These are phyloP conservation scores for Etia nguti DNA, from an alignment of 2,113 vertebrate genomes.

Conservation along the genomic window DNA sequence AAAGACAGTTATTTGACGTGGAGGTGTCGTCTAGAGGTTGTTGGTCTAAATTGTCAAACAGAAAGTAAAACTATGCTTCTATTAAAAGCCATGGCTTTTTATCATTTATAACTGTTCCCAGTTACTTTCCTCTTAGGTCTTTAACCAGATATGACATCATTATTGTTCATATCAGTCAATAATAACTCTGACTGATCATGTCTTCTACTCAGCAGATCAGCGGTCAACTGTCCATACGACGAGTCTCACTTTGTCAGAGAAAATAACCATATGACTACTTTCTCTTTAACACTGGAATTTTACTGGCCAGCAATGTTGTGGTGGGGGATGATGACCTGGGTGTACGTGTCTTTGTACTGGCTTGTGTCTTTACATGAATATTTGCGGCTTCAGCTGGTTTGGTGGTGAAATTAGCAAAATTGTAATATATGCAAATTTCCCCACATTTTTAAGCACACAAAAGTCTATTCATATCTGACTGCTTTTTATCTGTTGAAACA, in stretches of 20 bases:
- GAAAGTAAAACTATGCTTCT: slow-evolving; percentile 3
- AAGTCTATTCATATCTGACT: neutral
- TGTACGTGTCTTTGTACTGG: neutral
- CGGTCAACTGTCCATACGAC: neutral
- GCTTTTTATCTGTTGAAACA: neutral
- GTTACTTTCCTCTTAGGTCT: neutral
- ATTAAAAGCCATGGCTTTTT: neutral
- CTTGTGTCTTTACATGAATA: neutral
- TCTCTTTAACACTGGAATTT: slow-evolving; percentile 24
- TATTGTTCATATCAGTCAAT: neutral
- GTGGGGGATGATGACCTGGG: neutral
- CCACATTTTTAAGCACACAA: fast-evolving
- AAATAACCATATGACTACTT: neutral
- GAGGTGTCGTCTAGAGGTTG: neutral
- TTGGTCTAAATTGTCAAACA: neutral
- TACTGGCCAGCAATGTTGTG: neutral
- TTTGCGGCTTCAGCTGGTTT: neutral
- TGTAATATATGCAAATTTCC: neutral
- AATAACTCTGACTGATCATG: neutral
- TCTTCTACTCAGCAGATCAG: neutral
- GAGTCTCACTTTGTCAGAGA: slow-evolving; percentile 18
- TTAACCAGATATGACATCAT: neutral
- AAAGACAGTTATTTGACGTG: neutral
- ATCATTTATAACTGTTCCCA: neutral
- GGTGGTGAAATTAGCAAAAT: neutral